Evolutionary conservation across 2,888 invertebrate genomes (phyloP), one percentile per base, ranked within the genome.

Genomic region (Limenitis arthemis): DNA sequence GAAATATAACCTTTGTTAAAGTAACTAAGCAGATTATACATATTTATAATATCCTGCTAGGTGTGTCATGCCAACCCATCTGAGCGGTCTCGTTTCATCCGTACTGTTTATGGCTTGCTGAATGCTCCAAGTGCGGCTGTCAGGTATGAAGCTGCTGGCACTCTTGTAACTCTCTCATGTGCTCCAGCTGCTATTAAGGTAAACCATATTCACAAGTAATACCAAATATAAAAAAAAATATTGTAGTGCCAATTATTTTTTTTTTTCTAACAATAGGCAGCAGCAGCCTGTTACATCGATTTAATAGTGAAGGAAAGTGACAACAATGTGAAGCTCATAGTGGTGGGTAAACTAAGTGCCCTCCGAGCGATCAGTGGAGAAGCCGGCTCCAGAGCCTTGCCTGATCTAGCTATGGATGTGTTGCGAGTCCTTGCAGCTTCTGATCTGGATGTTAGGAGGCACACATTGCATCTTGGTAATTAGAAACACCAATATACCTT

Each of bases 261-360:
- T 1, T 28, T 36, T 9, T 8, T 12, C 4, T 8, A 32, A 6
- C 1, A 11, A 1, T 54, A 81, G 90, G 97, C 97, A 32, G 99
- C 99, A 0, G 99, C 99, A 3, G 94, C 94, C 37, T 98, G 98
- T 79, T 99, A 99, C 84, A 99, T 99, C 69, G 99, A 99, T 73
- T 86, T 99, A 63, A 97, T 99, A 56, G 94, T 99, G n/a, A 99
- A 99, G 79, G 99, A 99, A 78, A 98, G 98, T 79, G 99, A 99
- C 80, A 99, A 99, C 86, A 99, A 99, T 86, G 99, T 99, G 11
- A 99, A 99, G 86, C 88, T 99, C 53, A 99, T 99, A 65, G 99
- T 99, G 7, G 87, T 99, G 67, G 98, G 98, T 69, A 91, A 98
- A 20, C 87, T 99, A 58, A 93, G 96, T 61, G 94, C 94, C 2